Percentiles rank a stretch among this genome's conserved stretches.
phyloP scores from a whole-genome alignment of 2,113 vertebrate species.

The Micronycteris hirsuta region DNA sequence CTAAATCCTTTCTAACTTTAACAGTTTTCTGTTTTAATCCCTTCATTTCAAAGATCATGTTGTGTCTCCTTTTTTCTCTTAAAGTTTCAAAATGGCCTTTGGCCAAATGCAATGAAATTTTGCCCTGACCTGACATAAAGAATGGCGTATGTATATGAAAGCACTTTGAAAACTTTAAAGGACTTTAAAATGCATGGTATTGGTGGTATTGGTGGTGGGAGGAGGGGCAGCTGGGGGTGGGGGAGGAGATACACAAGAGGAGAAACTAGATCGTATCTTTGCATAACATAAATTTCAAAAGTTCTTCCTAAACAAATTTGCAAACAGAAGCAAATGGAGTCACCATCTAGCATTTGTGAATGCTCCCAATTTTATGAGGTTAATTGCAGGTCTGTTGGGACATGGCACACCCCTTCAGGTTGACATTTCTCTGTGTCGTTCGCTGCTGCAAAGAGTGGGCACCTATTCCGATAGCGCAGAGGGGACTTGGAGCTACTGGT shows the following conservation, averaged over 20 bases:
- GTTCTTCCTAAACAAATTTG: conserved; percentile 6
- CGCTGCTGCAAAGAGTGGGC: background rate
- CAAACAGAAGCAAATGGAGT: background rate
- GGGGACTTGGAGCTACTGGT: background rate
- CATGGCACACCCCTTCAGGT: background rate
- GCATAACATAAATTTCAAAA: background rate
- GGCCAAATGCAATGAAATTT: conserved; percentile 48
- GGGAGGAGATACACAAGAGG: background rate
- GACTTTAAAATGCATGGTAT: background rate
- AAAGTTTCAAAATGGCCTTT: conserved; percentile 54
- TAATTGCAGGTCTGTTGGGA: background rate
- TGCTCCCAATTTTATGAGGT: background rate
- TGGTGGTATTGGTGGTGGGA: background rate
- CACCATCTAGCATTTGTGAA: background rate
- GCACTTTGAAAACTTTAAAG: conserved; percentile 33
- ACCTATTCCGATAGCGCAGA: background rate
- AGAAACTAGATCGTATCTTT: background rate
- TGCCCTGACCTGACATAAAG: conserved; percentile 23
- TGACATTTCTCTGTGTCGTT: background rate
- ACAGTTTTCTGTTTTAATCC: conserved; percentile 2
- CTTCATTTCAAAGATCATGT: conserved; percentile 34
- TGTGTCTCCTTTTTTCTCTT: background rate
- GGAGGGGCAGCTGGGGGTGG: too few species aligned
- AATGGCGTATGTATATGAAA: conserved; percentile 18
- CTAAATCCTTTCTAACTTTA: conserved; percentile 32